Conservation (phyloP, 2,113 vertebrate genomes). For the Pristiophorus japonicus region DNA sequence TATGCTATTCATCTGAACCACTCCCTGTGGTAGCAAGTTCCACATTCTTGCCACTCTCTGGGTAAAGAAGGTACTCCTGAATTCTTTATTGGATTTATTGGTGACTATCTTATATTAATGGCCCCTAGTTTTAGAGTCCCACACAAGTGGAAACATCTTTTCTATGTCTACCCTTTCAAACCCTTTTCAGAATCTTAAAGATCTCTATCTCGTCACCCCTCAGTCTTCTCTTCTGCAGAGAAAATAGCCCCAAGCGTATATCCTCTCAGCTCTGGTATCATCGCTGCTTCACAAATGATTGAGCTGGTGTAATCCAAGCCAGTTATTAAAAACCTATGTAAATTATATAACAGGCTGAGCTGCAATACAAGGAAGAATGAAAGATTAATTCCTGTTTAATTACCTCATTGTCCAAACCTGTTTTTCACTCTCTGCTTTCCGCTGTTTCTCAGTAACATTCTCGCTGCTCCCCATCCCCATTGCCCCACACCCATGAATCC, state of each 20-base stretch:
- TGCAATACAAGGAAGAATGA: not conserved
- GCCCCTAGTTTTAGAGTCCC: not conserved
- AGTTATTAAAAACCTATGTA: constrained; percentile 31
- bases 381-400: constrained; percentile 18
- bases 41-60: not conserved
- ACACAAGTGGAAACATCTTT: not conserved
- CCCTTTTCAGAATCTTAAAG: not conserved
- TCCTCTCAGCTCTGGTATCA: not conserved
- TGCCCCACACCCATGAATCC: not conserved
- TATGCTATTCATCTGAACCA: not conserved
- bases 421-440: not conserved
- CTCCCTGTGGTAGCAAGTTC: not conserved
- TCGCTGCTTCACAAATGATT: not conserved
- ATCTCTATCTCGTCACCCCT: not conserved
- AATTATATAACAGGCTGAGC: constrained; percentile 1
- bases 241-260: not conserved
- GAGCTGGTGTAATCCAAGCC: not conserved
- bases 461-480: not conserved
- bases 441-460: not conserved
- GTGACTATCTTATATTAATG: not conserved
- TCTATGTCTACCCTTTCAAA: not conserved
- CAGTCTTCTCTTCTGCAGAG: not conserved
- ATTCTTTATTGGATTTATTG: not conserved
- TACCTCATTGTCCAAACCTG: constrained; percentile 17
- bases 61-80: not conserved